A percentile compares a stretch with the other conserved stretches of the same genome.
These are phyloP conservation scores for Ursus arctos DNA, from an alignment of 2,113 vertebrate species.

Conservation along the genomic window DNA sequence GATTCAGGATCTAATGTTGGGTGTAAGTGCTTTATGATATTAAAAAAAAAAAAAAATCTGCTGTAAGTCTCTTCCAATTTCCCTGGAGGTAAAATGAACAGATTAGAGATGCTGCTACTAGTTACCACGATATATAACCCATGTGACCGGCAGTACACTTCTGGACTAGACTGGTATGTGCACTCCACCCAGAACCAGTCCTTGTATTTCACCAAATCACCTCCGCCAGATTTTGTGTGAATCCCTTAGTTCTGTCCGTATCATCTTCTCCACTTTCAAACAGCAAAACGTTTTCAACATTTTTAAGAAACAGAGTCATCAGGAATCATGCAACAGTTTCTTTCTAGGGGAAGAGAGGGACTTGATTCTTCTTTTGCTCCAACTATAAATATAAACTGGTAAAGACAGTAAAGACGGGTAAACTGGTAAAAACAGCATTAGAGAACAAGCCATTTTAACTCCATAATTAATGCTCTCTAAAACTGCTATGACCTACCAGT, in stretches of 20 bases:
- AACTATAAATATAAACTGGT: neutral
- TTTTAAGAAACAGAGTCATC: neutral
- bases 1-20: neutral
- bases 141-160: too few relatives aligned
- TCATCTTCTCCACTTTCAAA: neutral
- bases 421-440: neutral
- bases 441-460: neutral
- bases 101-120: neutral
- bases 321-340: neutral
- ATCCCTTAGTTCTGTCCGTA: neutral
- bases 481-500: neutral
- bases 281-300: neutral
- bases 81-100: neutral
- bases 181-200: neutral
- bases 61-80: neutral
- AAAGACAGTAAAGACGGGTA: neutral
- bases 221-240: neutral
- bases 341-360: neutral
- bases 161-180: too few relatives aligned
- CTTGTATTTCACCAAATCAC: neutral
- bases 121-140: accelerated
- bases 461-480: neutral
- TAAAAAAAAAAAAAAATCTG: neutral
- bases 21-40: neutral
- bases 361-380: neutral